phyloP scores from a whole-genome alignment of 1,140 invertebrate genomes.

The Gryllus bimaculatus region DNA sequence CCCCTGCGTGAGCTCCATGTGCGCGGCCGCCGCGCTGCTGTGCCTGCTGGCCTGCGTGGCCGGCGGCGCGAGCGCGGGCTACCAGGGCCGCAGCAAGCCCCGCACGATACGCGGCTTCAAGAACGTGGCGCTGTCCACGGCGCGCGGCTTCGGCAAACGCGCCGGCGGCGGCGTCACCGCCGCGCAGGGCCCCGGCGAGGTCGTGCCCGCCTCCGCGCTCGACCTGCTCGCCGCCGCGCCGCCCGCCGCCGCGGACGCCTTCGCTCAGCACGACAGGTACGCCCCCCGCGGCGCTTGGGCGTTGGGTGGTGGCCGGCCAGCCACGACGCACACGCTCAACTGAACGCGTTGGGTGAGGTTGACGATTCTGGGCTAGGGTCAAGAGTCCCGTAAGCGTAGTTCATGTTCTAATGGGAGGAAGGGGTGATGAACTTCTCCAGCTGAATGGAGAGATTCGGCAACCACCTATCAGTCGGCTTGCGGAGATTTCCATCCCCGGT shows the following conservation, averaged over 20 bases:
- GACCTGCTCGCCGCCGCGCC: not conserved
- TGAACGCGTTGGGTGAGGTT: no score
- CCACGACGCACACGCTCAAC: no score
- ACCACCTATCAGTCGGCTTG: no score
- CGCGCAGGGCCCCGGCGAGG: not conserved
- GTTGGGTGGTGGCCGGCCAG: no score
- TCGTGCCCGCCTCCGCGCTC: not conserved
- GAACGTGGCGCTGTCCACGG: slow-evolving; percentile 44
- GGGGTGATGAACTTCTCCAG: no score
- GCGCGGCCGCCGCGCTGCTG: not conserved
- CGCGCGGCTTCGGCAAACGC: slow-evolving; percentile 45
- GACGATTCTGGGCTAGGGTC: no score
- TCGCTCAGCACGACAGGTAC: not conserved
- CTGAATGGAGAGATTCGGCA: no score
- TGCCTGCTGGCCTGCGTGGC: not conserved
- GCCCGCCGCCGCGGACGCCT: not conserved
- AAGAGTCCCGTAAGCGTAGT: no score
- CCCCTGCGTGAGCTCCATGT: not conserved
- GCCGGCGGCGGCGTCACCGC: slow-evolving; percentile 9
- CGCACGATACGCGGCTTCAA: slow-evolving; percentile 46
- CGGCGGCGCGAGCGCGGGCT: not conserved
- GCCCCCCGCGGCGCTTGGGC: no score
- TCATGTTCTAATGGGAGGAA: no score
- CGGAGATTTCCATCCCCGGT: no score
- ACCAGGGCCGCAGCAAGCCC: slow-evolving; percentile 31